Evolutionary conservation across 2,888 invertebrate genomes (phyloP).

Genomic region (Meiosimyza platycephala): DNA sequence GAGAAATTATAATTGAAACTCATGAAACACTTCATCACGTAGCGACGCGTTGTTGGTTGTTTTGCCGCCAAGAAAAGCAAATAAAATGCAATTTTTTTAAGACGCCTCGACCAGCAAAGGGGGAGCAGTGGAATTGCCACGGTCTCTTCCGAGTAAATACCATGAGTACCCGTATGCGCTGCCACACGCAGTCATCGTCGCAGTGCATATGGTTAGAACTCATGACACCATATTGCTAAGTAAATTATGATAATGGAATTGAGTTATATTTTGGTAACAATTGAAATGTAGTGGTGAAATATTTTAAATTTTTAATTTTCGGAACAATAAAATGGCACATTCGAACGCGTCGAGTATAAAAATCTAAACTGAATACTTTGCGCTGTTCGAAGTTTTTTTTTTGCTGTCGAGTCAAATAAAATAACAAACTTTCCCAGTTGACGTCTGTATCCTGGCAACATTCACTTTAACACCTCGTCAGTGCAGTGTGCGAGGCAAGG

Average conservation of each 20-base stretch:
- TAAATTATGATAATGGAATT: background rate
- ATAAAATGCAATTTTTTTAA: no score
- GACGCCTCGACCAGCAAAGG: no score
- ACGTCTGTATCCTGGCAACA: slow-evolving; percentile 66
- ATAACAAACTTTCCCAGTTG: slow-evolving; percentile 63
- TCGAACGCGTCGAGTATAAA: background rate
- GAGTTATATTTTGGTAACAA: background rate
- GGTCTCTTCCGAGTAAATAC: no score
- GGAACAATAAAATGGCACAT: background rate
- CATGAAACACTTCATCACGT: slow-evolving; percentile 61
- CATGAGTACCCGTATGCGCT: no score
- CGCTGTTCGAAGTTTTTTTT: background rate
- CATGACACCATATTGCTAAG: no score
- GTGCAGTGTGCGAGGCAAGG: slow-evolving; percentile 31
- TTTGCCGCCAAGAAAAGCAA: slow-evolving; percentile 9
- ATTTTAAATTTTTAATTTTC: background rate
- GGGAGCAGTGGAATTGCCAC: no score
- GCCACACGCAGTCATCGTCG: no score
- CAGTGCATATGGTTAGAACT: no score
- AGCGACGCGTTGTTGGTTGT: slow-evolving; percentile 20
- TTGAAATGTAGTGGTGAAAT: background rate
- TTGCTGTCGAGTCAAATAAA: slow-evolving; percentile 44
- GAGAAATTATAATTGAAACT: slow-evolving; percentile 63
- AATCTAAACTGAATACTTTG: slow-evolving; percentile 6
- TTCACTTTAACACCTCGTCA: slow-evolving; percentile 57